These are phyloP conservation scores for Neotragus moschatus DNA, from an alignment of 2,113 vertebrate genomes.

Conservation along the genomic window DNA sequence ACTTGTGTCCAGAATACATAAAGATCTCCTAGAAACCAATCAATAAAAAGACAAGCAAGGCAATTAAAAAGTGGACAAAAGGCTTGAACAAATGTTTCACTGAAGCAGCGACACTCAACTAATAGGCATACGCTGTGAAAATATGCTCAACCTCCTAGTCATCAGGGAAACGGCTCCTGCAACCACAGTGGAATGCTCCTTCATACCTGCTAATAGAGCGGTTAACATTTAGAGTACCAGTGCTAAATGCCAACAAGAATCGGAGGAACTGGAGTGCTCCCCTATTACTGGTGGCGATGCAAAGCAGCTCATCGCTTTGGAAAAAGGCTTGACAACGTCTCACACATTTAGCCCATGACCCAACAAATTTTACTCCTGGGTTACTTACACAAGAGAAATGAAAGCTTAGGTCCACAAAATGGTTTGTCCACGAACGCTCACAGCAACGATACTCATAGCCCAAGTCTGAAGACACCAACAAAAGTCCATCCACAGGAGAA, in stretches of 20 bases:
- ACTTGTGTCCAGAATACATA: neutral
- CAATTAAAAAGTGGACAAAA: neutral
- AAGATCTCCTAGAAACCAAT: neutral
- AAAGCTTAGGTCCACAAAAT: neutral
- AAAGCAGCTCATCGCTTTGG: rapidly evolving
- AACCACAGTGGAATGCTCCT: rapidly evolving
- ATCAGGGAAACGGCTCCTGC: rapidly evolving
- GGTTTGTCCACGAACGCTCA: rapidly evolving
- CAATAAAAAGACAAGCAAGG: neutral
- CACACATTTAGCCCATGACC: rapidly evolving
- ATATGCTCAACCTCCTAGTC: rapidly evolving
- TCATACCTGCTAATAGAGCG: rapidly evolving
- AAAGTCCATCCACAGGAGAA: rapidly evolving
- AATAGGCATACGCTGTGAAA: rapidly evolving
- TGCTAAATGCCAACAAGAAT: rapidly evolving
- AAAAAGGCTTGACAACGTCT: rapidly evolving
- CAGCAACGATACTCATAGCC: rapidly evolving
- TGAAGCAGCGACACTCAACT: too few species aligned
- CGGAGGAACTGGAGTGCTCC: rapidly evolving
- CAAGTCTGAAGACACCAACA: neutral
- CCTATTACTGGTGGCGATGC: rapidly evolving
- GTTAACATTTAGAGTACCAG: rapidly evolving
- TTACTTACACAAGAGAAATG: rapidly evolving
- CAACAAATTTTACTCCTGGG: rapidly evolving
- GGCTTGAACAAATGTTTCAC: neutral